Percentiles rank a stretch among this genome's conserved stretches.
Conservation (phyloP, 2,888 invertebrate genomes). For the Nemoura dubitans region DNA sequence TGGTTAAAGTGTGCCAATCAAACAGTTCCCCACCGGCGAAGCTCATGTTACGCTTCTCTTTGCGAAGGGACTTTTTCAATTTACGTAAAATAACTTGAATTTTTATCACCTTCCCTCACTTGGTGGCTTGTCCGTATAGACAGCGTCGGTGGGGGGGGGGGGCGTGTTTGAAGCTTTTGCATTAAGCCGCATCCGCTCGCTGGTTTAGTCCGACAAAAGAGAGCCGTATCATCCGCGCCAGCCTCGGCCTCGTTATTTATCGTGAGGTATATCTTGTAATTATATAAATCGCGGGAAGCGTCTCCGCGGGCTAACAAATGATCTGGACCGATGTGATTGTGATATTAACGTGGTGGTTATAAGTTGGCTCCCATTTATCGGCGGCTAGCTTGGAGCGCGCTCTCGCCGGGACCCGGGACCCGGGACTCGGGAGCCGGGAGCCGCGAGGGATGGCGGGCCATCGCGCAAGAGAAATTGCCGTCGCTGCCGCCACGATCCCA, state of each 20-base stretch:
- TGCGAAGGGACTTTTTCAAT: neutral
- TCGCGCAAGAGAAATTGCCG: constrained; percentile 7
- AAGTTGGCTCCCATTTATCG: constrained; percentile 7
- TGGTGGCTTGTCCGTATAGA: neutral
- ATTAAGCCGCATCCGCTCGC: neutral
- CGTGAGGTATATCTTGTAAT: neutral
- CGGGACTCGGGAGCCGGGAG: neutral
- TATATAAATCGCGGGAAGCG: neutral
- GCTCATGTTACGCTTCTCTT: neutral
- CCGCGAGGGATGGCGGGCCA: neutral
- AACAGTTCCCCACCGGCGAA: neutral
- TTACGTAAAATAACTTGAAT: neutral
- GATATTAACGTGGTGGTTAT: neutral
- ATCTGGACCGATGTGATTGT: neutral
- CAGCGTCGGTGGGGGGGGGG: neutral
- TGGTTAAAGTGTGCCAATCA: constrained; percentile 4
- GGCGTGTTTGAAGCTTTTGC: neutral
- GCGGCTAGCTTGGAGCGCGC: neutral
- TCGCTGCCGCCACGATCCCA: neutral
- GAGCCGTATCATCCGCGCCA: neutral
- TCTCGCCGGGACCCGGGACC: neutral
- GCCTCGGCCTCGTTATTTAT: neutral
- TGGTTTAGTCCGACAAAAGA: neutral
- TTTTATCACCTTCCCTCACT: neutral
- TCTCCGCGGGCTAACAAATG: neutral